Conservation (phyloP, 2,797 vertebrate genomes). For the Sebastes melanostomus region DNA sequence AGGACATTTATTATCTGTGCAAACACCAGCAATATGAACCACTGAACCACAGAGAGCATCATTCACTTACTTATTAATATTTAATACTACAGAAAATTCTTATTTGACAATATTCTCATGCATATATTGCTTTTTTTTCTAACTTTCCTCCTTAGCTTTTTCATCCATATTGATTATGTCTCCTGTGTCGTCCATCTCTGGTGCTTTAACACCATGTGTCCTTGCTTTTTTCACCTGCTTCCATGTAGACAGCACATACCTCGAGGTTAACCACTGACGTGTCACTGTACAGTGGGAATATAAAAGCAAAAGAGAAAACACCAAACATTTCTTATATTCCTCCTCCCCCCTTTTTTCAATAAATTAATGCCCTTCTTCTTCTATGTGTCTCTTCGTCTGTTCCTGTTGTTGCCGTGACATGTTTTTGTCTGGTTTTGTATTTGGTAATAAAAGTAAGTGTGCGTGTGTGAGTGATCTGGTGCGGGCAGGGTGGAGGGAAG, state of each 20-base stretch:
- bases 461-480: conserved; percentile 22
- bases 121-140: neutral
- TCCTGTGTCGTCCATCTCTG: neutral
- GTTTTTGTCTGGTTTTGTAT: neutral
- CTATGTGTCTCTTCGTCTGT: neutral
- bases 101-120: neutral
- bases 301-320: neutral
- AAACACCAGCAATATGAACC: neutral
- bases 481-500: conserved; percentile 18
- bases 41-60: neutral
- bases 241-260: neutral
- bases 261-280: neutral
- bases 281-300: neutral
- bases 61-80: neutral
- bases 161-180: neutral
- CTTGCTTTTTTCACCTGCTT: neutral
- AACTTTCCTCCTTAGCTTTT: neutral
- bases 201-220: neutral
- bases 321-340: neutral
- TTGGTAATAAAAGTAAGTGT: conserved; percentile 24
- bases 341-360: conserved; percentile 14
- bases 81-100: neutral
- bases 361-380: conserved; percentile 29
- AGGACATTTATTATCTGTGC: neutral
- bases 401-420: neutral